A percentile compares a stretch with the other conserved stretches of the same genome.
Evolutionary conservation across 1,140 invertebrate genomes (phyloP).

Genomic region (Aphis gossypii): DNA sequence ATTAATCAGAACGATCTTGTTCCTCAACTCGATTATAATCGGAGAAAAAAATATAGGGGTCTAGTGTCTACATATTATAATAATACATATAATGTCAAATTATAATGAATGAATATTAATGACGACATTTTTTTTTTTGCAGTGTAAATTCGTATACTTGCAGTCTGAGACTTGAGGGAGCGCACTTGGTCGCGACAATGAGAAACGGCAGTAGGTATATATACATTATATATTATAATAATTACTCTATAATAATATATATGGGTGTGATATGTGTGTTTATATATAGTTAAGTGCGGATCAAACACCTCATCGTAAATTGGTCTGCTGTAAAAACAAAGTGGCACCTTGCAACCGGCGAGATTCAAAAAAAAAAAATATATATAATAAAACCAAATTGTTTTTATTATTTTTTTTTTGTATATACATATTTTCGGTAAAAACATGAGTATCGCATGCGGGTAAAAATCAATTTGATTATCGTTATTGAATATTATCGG

Average conservation of each 20-base stretch:
- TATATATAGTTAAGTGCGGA: background rate
- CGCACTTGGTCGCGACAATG: background rate
- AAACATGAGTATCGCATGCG: conserved; percentile 35
- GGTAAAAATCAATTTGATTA: conserved; percentile 48
- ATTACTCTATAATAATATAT: background rate
- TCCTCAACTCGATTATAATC: background rate
- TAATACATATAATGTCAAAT: too few relatives aligned
- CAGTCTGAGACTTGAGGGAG: background rate
- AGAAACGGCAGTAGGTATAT: background rate
- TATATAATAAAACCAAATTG: conserved; percentile 5
- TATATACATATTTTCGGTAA: background rate
- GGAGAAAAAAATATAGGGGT: too few relatives aligned
- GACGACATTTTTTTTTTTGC: background rate
- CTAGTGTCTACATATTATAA: too few relatives aligned
- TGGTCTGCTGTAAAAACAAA: conserved; percentile 2
- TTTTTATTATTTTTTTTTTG: conserved; percentile 20
- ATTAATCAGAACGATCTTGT: background rate
- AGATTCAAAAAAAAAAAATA: background rate
- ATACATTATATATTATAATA: background rate
- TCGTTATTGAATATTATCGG: conserved; percentile 44
- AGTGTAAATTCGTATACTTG: too few relatives aligned
- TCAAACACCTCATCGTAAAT: conserved; percentile 34
- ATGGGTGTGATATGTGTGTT: background rate
- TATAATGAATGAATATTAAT: background rate
- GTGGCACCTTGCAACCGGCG: conserved; percentile 33